Conservation (phyloP, 2,888 invertebrate genomes). For the Thelaira solivaga region DNA sequence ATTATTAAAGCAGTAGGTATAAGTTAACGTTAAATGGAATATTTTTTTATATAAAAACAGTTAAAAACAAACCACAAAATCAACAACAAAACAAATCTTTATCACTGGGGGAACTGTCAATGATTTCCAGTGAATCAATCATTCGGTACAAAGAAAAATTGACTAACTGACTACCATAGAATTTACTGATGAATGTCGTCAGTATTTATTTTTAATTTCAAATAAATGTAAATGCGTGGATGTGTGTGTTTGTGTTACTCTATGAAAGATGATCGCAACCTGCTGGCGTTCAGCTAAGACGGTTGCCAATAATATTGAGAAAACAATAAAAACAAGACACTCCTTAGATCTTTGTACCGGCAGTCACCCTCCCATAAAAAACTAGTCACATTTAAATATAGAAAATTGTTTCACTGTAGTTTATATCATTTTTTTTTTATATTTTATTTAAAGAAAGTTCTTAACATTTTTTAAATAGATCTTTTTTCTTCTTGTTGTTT, state of each 20-base stretch:
- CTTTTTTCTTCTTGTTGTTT: constrained; percentile 22
- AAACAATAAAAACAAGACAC: constrained; percentile 37
- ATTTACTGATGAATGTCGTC: constrained; percentile 48
- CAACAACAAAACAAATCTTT: constrained; percentile 36
- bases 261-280: constrained; percentile 21
- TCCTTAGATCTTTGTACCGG: constrained; percentile 62
- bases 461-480: constrained; percentile 61
- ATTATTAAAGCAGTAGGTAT: constrained; percentile 29
- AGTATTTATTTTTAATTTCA: not conserved
- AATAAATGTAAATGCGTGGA: not conserved
- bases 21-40: constrained; percentile 27
- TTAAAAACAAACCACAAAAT: constrained; percentile 42
- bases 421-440: constrained; percentile 25
- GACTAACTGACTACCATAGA: constrained; percentile 52
- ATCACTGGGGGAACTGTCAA: constrained; percentile 61
- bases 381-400: constrained; percentile 48
- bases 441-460: constrained; percentile 57
- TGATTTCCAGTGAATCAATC: constrained; percentile 61
- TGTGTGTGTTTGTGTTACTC: not conserved
- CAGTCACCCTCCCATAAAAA: constrained; percentile 38
- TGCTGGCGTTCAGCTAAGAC: constrained; percentile 47
- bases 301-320: constrained; percentile 44
- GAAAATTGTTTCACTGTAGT: constrained; percentile 33
- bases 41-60: constrained; percentile 32
- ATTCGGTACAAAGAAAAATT: constrained; percentile 51